Evolutionary conservation across 2,797 vertebrate genomes (phyloP), one percentile per base, ranked within the genome.

Genomic region (Phataginus tetradactyla): DNA sequence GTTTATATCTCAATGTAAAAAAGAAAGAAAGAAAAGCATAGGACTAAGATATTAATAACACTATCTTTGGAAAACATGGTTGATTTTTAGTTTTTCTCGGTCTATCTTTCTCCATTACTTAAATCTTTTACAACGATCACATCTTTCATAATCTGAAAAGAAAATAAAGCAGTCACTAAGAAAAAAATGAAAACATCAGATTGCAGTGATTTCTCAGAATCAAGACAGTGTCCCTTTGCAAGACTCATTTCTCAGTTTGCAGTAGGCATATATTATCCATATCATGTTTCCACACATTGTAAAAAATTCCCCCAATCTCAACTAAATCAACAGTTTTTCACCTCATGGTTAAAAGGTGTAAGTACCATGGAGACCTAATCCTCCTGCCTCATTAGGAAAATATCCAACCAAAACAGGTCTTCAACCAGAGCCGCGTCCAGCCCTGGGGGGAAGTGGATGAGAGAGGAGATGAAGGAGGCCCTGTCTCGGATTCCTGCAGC

Each of bases 361-460:
- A 93, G 92, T 55, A 96, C 96, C 96, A 94, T 83, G 91, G 80
- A 97, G 96, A 95, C 92, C 94, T 97, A 95, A 98, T 98, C 97
- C 97, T 98, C 97, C 97, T 98, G 97, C 97, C 97, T 98, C 97
- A 97, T 98, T 97, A 98, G 97, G 97, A 97, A 97, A 97, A 97
- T 87, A 95, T 71, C 96, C 86, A 95, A 86, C 86, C 97, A 75
- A 95, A 93, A 96, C 96, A 96, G 95, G 97, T 96, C 96, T 85
- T n/a, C 83, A 87, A 86, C 84, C 95, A 95, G 97, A 96, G 96
- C 97, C 96, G 90, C 85, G 96, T 96, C 97, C 96, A 90, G 95
- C 96, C 96, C 39, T 14, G 96, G 97, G 97, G 97, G 97, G 97
- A 96, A 97, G 94, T 96, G 95, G 96, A 95, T 95, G 94, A 39